Conservation (phyloP, 2,888 invertebrate species). For the Cistogaster globosa region DNA sequence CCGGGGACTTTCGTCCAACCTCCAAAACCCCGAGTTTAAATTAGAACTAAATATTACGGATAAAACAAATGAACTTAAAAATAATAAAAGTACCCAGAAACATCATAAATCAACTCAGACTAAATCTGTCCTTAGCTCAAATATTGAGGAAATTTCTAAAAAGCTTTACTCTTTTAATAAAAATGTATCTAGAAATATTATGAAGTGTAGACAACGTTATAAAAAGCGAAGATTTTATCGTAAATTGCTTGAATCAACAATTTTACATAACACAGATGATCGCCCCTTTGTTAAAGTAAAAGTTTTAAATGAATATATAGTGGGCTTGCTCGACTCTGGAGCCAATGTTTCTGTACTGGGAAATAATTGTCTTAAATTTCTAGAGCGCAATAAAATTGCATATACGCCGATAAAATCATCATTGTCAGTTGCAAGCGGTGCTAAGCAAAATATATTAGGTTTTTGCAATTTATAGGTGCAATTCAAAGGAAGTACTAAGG, state of each 20-base stretch:
- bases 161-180: no score
- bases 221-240: not conserved
- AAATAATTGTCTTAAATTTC: not conserved
- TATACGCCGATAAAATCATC: not conserved
- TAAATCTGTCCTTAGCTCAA: no score
- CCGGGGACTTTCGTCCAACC: conserved; percentile 15
- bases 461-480: not conserved
- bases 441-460: not conserved
- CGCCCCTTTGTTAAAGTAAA: not conserved
- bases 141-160: no score
- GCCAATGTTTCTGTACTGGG: not conserved
- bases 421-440: not conserved
- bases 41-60: not conserved
- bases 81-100: no score
- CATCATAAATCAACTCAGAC: no score
- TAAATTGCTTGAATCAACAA: not conserved
- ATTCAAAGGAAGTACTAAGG: not conserved
- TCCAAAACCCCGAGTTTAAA: not conserved
- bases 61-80: no score
- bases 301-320: not conserved
- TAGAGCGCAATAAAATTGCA: not conserved
- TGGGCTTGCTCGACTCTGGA: not conserved
- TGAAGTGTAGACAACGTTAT: not conserved
- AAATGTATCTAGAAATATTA: not conserved
- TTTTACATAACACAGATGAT: not conserved